These are phyloP conservation scores for Oscheius myriophilus DNA, from an alignment of 2,888 invertebrate species.

Conservation along the genomic window DNA sequence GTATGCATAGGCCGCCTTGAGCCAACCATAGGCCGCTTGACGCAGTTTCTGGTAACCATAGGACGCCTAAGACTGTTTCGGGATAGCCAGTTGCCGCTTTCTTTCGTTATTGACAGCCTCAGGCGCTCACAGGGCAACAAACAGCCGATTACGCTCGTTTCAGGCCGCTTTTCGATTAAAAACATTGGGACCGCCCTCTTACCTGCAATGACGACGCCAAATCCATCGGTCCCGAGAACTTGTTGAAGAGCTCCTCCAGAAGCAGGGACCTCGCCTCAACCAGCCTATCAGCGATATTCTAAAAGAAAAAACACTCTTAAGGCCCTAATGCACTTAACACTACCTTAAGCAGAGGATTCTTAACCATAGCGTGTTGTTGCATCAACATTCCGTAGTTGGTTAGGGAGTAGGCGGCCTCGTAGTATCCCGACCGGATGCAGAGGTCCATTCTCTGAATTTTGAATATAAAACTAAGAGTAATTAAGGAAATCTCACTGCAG, in stretches of 20 bases:
- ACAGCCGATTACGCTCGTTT: no score
- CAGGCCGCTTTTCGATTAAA: no score
- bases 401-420: conserved; percentile 67
- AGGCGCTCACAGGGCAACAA: no score
- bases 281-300: conserved; percentile 62
- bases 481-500: conserved; percentile 39
- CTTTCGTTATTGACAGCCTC: no score
- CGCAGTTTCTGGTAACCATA: no score
- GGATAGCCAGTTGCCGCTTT: no score
- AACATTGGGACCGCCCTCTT: no score
- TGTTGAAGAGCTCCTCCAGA: conserved; percentile 68
- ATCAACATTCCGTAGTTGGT: conserved; percentile 66
- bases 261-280: conserved; percentile 65
- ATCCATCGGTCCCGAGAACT: conserved; percentile 67
- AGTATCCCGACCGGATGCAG: conserved; percentile 67
- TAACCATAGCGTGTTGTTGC: conserved; percentile 46
- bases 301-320: background rate
- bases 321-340: background rate
- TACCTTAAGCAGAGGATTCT: conserved; percentile 32
- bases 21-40: no score
- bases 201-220: conserved; percentile 66
- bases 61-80: no score
- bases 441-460: conserved; percentile 67
- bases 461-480: background rate
- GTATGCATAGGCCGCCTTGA: no score